A percentile compares a stretch with the other conserved stretches of the same genome.
Conservation (phyloP, 1,140 invertebrate species). For the Eumaeus atala region DNA sequence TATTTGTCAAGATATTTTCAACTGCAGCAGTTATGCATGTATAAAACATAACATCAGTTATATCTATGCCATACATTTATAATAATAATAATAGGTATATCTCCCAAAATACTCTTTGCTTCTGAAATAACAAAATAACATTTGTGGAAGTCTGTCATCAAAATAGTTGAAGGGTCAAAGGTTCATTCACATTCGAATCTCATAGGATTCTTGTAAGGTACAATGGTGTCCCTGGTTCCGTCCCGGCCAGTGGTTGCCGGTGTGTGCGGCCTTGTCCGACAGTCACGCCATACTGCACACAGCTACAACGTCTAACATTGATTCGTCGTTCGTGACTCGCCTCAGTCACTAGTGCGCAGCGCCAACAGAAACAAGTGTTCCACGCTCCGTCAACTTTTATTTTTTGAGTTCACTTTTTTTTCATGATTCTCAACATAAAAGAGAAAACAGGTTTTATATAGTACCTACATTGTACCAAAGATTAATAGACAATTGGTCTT, state of each 20-base stretch:
- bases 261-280: conserved; percentile 38
- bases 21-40: too few relatives aligned
- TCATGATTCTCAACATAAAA: conserved; percentile 35
- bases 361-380: conserved; percentile 56
- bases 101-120: too few relatives aligned
- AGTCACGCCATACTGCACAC: conserved; percentile 34
- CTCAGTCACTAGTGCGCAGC: conserved; percentile 70
- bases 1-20: too few relatives aligned
- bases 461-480: conserved; percentile 20
- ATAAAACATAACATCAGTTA: too few relatives aligned
- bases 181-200: conserved; percentile 18
- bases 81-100: too few relatives aligned
- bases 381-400: conserved; percentile 41
- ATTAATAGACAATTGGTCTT: conserved; percentile 55
- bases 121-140: too few relatives aligned
- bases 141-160: too few relatives aligned
- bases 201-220: conserved; percentile 27
- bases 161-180: conserved; percentile 7
- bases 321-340: conserved; percentile 57
- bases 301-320: conserved; percentile 50
- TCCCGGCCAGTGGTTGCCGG: conserved; percentile 26
- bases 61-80: too few relatives aligned
- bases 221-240: conserved; percentile 36
- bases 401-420: conserved; percentile 59
- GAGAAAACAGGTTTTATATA: conserved; percentile 48